These are phyloP conservation scores for Lophura swinhoii DNA, from an alignment of 2,797 vertebrate species.

Conservation along the genomic window DNA sequence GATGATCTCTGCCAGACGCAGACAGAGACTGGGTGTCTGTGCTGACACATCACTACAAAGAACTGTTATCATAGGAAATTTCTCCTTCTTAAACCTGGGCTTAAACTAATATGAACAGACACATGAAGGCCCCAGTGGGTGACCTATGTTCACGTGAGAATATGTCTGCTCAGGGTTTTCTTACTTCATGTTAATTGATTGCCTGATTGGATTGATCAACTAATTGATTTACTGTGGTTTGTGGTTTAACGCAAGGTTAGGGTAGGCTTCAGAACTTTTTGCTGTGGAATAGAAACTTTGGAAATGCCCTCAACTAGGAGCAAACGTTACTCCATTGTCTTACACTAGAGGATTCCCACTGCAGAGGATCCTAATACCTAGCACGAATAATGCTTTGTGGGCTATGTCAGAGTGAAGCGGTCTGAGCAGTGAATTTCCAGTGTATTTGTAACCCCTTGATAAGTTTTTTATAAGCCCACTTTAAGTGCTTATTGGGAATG, in stretches of 20 bases:
- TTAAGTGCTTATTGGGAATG: neutral
- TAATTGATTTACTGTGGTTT: slow-evolving; percentile 64
- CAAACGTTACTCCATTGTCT: fast-evolving
- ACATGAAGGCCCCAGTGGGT: neutral
- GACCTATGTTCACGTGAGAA: slow-evolving; percentile 37
- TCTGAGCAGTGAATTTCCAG: neutral
- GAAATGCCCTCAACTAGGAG: neutral
- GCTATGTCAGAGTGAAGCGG: neutral
- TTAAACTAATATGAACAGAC: slow-evolving; percentile 60
- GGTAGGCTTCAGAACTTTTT: slow-evolving; percentile 15
- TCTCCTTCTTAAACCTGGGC: slow-evolving; percentile 50
- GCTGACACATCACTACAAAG: slow-evolving; percentile 66
- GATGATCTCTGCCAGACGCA: neutral
- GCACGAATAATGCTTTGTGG: neutral
- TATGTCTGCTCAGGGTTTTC: slow-evolving; percentile 61
- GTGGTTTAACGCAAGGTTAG: slow-evolving; percentile 32
- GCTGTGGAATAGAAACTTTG: neutral
- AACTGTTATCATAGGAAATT: slow-evolving; percentile 61
- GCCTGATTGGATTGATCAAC: slow-evolving; percentile 65
- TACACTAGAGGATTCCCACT: fast-evolving
- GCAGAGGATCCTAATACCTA: neutral
- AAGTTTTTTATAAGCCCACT: neutral
- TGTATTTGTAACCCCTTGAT: neutral
- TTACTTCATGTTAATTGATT: slow-evolving; percentile 71
- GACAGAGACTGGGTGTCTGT: slow-evolving; percentile 46